Base-by-base conservation (phyloP, 2,797 vertebrate genomes). In the Petrocephalus schoutedeni region DNA sequence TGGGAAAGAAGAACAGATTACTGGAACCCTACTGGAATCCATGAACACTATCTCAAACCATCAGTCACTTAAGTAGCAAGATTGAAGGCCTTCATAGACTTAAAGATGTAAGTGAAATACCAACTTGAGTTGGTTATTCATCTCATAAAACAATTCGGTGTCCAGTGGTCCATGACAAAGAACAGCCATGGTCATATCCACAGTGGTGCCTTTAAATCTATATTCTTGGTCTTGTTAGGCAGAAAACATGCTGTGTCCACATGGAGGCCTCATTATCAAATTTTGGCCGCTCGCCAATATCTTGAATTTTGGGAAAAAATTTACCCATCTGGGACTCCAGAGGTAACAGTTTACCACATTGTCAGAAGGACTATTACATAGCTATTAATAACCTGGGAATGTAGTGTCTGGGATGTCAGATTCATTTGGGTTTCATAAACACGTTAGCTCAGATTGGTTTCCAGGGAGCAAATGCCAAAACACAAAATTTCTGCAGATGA, bases 351-450 rank as follows among this genome's bases (percentile, higher is more conserved):
- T 88, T 88, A 84, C 87, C 23, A 21, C 57, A 67, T 36, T 64
- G 41, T 83, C 57, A 59, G 54, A 87, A 83, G 54, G 14, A 59
- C 36, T 51, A 51, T 59, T 51, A 83, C 51, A 28, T 1, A 54
- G 21, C 41, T 41, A 88, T 88, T 88, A 80, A 88, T 61, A 88
- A 84, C 32, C 41, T 6, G 32, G n/a, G 32, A 85, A 36, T 61
- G 49, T 61, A 71, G 23, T 56, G 87, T 67, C 57, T 85, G 58
- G 82, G 87, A 85, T 61, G 87, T 71, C 57, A 88, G 41, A 53
- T 71, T 36, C 84, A 59, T 86, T 86, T 85, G 80, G 77, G 19
- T 67, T 53, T 54, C 82, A 54, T 61, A 85, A 67, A 88, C 45
- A 57, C 45, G 64, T 53, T 67, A 9, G 59, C 74, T 56, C 51